Evolutionary conservation across 2,888 invertebrate genomes (phyloP).

Genomic region (Eilema griseolum): DNA sequence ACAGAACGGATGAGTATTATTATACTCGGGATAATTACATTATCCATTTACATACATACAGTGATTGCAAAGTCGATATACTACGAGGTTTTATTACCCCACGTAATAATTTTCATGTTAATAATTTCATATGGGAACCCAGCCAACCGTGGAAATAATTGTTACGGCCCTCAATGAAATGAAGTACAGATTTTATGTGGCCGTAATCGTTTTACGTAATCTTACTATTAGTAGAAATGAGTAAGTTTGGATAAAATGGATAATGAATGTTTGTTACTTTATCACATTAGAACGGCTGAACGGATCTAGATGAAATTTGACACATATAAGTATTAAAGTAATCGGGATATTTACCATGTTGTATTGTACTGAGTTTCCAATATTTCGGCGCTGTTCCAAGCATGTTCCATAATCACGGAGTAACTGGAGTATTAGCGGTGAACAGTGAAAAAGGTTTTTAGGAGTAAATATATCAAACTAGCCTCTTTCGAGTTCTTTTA

Average conservation of each 20-base stretch:
- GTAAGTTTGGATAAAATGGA: neutral
- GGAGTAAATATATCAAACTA: no score
- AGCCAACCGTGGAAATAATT: constrained; percentile 10
- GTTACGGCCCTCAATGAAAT: constrained; percentile 4
- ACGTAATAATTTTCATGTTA: constrained; percentile 12
- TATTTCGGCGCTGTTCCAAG: no score
- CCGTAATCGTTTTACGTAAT: neutral
- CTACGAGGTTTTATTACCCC: constrained; percentile 9
- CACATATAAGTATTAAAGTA: no score
- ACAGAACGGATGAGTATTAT: neutral
- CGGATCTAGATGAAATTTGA: neutral
- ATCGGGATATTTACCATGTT: no score
- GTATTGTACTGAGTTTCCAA: no score
- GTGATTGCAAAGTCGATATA: neutral
- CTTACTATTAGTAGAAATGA: neutral
- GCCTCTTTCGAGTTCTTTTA: no score
- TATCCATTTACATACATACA: constrained; percentile 10
- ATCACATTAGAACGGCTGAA: neutral
- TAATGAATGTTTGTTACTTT: neutral
- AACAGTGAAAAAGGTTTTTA: no score
- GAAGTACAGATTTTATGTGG: neutral
- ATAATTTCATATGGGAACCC: constrained; percentile 11
- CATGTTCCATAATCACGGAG: no score
- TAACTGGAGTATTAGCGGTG: no score
- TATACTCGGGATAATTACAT: neutral